These are phyloP conservation scores for Phyllostomus hastatus DNA, from an alignment of 2,113 vertebrate species.

Conservation along the genomic window DNA sequence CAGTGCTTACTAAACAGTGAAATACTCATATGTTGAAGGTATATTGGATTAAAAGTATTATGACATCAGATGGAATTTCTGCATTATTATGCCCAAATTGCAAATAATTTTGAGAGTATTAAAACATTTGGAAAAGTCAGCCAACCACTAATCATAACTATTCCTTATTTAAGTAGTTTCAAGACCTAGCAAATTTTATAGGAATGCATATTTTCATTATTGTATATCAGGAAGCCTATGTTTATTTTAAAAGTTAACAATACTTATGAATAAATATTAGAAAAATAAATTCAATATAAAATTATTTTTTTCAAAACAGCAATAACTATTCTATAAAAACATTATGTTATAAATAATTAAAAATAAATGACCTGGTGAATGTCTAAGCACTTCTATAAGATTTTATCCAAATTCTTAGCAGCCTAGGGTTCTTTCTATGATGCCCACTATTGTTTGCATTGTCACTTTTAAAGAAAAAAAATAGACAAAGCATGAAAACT, in stretches of 20 bases:
- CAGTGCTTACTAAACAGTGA: background rate
- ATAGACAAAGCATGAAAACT: background rate
- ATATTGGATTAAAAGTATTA: background rate
- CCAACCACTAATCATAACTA: background rate
- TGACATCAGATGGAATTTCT: background rate
- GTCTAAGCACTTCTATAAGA: background rate
- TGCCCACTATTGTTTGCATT: background rate
- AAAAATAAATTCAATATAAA: background rate
- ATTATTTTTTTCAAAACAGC: background rate
- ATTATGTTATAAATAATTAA: background rate
- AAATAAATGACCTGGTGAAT: background rate
- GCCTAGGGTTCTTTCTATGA: background rate
- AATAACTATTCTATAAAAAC: background rate
- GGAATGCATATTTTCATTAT: background rate
- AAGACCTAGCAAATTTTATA: background rate
- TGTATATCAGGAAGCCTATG: background rate
- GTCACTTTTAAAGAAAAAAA: background rate
- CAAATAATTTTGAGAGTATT: background rate
- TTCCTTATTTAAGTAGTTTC: background rate
- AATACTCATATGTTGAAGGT: background rate
- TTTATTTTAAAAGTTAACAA: background rate
- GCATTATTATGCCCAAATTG: background rate
- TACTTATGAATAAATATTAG: background rate
- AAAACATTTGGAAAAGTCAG: background rate
- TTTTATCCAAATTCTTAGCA: background rate